Evolutionary conservation across 1,140 invertebrate genomes (phyloP).

Genomic region (Trachymyrmex cornetzi): DNA sequence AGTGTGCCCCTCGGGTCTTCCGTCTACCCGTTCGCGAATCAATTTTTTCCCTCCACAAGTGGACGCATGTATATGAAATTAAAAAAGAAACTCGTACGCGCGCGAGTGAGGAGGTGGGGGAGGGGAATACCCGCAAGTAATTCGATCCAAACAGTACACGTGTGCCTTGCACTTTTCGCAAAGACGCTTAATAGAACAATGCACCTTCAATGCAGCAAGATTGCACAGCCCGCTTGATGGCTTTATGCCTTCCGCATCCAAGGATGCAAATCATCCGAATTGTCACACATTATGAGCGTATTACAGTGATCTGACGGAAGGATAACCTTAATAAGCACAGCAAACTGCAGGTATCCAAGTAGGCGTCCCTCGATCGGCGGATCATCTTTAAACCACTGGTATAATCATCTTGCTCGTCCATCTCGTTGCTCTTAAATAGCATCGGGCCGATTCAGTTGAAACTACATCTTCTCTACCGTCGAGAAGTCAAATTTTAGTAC

Average conservation of each 20-base stretch:
- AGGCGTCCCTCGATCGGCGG: slow-evolving; percentile 79
- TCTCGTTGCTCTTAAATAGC: slow-evolving; percentile 51
- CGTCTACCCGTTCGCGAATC: slow-evolving; percentile 67
- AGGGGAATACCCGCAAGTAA: slow-evolving; percentile 50
- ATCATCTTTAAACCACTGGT: slow-evolving; percentile 75
- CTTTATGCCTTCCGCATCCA: slow-evolving; percentile 66
- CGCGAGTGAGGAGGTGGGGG: background rate
- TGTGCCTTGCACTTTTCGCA: slow-evolving; percentile 46
- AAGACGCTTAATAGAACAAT: slow-evolving; percentile 56
- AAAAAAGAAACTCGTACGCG: slow-evolving; percentile 47
- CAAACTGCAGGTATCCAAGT: slow-evolving; percentile 67
- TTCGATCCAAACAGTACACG: slow-evolving; percentile 41
- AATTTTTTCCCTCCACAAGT: slow-evolving; percentile 70
- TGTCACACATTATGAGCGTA: slow-evolving; percentile 75
- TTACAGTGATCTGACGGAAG: slow-evolving; percentile 73
- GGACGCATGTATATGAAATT: slow-evolving; percentile 61
- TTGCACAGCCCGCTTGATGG: slow-evolving; percentile 49
- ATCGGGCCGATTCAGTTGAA: slow-evolving; percentile 25
- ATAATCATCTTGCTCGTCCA: slow-evolving; percentile 64
- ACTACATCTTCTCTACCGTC: background rate
- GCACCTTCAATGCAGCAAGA: slow-evolving; percentile 20
- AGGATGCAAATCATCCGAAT: slow-evolving; percentile 72
- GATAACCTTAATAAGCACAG: slow-evolving; percentile 73
- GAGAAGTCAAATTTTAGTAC: background rate
- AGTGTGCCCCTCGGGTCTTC: slow-evolving; percentile 62